Evolutionary conservation across 2,797 vertebrate species (phyloP).

Genomic region (Lacerta agilis): DNA sequence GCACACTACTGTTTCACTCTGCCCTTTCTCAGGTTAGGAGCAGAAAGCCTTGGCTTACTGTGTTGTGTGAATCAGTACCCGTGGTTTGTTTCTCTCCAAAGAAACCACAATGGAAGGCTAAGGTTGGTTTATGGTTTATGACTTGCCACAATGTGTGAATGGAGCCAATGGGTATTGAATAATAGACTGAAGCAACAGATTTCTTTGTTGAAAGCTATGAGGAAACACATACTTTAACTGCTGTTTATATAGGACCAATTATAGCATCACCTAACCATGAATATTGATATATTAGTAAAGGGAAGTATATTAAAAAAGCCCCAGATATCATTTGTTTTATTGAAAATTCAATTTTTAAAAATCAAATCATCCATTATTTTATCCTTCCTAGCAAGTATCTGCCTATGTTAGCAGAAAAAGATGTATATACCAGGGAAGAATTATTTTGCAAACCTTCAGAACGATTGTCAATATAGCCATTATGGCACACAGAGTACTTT

Average conservation of each 20-base stretch:
- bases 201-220: conserved; percentile 11
- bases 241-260: conserved; percentile 5
- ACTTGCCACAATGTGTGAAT: too few relatives aligned
- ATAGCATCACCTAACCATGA: background rate
- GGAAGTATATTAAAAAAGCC: conserved; percentile 17
- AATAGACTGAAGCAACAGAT: background rate
- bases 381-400: conserved; percentile 14
- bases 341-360: conserved; percentile 18
- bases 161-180: too few relatives aligned
- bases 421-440: background rate
- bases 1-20: background rate
- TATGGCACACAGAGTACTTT: background rate
- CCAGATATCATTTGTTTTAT: too few relatives aligned
- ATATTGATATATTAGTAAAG: conserved; percentile 34
- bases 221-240: conserved; percentile 13
- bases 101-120: too few relatives aligned
- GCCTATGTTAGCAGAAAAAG: background rate
- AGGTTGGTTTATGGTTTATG: too few relatives aligned
- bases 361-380: conserved; percentile 18
- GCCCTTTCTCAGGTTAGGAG: background rate
- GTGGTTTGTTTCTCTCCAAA: too few relatives aligned
- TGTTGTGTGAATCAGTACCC: background rate
- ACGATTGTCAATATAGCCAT: background rate
- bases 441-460: conserved; percentile 35
- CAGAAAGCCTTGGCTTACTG: background rate